Conservation (phyloP, 2,888 invertebrate genomes). For the Pemphredon lugubris region DNA sequence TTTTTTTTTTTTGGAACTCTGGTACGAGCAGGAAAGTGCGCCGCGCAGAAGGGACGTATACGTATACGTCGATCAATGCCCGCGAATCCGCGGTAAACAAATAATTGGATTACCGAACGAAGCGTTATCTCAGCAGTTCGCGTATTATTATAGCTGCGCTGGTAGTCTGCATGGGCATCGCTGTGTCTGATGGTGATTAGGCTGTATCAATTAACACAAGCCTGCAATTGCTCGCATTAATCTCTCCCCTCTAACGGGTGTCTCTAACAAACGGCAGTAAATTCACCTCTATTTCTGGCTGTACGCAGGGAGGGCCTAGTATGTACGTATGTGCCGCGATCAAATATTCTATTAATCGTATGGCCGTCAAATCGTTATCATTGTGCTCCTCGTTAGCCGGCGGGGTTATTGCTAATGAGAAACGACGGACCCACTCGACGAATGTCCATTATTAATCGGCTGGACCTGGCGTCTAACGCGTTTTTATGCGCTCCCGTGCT, state of each 20-base stretch:
- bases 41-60: too few species aligned
- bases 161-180: conserved; percentile 42
- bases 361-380: conserved; percentile 66
- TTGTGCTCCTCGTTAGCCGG: conserved; percentile 53
- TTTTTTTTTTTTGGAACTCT: neutral
- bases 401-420: conserved; percentile 65
- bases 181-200: conserved; percentile 70
- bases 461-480: conserved; percentile 28
- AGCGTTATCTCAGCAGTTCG: conserved; percentile 60
- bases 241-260: conserved; percentile 66
- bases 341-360: conserved; percentile 69
- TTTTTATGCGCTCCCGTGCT: conserved; percentile 34
- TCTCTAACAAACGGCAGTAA: conserved; percentile 67
- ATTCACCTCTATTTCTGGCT: conserved; percentile 59
- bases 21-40: neutral
- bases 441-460: conserved; percentile 57
- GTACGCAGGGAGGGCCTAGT: neutral
- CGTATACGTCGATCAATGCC: conserved; percentile 48
- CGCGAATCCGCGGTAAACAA: conserved; percentile 58
- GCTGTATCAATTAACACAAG: conserved; percentile 69
- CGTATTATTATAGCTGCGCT: conserved; percentile 61
- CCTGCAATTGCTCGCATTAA: conserved; percentile 70
- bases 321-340: too few species aligned
- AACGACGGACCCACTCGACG: conserved; percentile 51
- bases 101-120: conserved; percentile 60